Percentiles rank a stretch among this genome's conserved stretches.
These are phyloP conservation scores for Phaethon lepturus DNA, from an alignment of 2,113 vertebrate species.

Conservation along the genomic window DNA sequence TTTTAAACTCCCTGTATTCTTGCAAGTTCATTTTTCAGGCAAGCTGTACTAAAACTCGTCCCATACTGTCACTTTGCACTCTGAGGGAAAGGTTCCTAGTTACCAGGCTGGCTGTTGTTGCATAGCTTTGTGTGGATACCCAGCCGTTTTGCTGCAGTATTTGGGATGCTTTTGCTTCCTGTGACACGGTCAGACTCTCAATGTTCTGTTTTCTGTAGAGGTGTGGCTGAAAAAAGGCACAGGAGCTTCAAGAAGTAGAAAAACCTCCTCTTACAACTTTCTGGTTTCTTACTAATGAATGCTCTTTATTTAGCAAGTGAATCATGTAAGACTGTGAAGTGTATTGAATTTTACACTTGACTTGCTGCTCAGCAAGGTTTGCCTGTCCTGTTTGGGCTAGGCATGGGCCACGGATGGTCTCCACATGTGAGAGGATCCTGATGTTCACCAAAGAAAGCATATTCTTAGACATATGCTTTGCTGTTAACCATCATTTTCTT, in stretches of 20 bases:
- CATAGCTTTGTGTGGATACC: background rate
- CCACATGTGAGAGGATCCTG: background rate
- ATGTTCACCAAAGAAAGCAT: background rate
- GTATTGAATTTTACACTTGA: background rate
- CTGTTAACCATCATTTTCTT: conserved; percentile 13
- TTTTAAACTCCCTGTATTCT: conserved; percentile 47
- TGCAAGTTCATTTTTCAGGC: conserved; percentile 49
- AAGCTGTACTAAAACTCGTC: conserved; percentile 15
- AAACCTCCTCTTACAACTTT: background rate
- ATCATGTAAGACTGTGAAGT: background rate
- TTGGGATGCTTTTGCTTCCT: conserved; percentile 13
- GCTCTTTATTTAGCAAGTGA: conserved; percentile 39
- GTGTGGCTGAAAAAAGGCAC: background rate
- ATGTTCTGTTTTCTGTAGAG: background rate
- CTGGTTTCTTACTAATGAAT: background rate
- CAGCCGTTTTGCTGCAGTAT: background rate
- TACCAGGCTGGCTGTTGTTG: background rate
- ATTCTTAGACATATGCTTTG: background rate
- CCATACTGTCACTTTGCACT: conserved; percentile 12
- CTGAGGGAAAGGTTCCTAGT: background rate
- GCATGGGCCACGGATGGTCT: background rate
- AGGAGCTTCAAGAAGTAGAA: conserved; percentile 27
- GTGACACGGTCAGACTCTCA: background rate
- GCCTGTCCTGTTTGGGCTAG: background rate
- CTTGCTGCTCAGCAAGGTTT: background rate